Base-by-base conservation (phyloP, 2,888 invertebrate species). In the Drosophila niveifrons region DNA sequence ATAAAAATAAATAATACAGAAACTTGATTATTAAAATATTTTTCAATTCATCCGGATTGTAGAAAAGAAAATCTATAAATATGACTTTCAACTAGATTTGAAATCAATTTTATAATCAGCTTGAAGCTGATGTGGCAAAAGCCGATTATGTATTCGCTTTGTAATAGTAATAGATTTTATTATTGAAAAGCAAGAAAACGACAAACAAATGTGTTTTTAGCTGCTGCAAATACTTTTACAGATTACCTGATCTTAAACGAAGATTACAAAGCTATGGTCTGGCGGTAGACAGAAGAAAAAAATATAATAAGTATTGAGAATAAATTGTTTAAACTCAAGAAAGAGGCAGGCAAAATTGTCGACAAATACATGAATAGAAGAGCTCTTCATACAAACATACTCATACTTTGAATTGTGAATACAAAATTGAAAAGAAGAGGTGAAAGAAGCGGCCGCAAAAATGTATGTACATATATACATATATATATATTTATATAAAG, bases 391-490 rank as follows among this genome's bases (percentile, higher is more conserved):
- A 39, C 15, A 43, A 28, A 17, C 43, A 39, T 13, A 39, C 39
- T 39, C 39, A 41, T 11, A 13, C 11, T 11, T 23, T 2, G 47
- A 47, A 66, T 17, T 34, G 41, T 57, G 48, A 53, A 57, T 29
- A 63, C 18, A 48, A 56, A 55, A 52, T 57, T 7, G 8, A 62
- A 53, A 46, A 52, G 71, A 82, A 82, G 75, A 88, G 86, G 86
- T 85, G 58, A 75, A 74, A 65, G 57, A 65, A 74, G 31, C 51
- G n/a, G 46, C 23, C 43, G 57, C 44, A 58, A 57, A 68, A 57
- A 48, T 44, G 18, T 7, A 18, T 18, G 13, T 39, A 58, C 6
- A 59, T 3, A 34, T 10, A 31, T 10, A 11, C 10, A 31, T 0
- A n/a, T 11, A 29, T 50, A 50, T 3, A 11, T 10, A 29, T 13